phyloP scores from a whole-genome alignment of 92 coral and sea anemone species.

The Porites evermanni region DNA sequence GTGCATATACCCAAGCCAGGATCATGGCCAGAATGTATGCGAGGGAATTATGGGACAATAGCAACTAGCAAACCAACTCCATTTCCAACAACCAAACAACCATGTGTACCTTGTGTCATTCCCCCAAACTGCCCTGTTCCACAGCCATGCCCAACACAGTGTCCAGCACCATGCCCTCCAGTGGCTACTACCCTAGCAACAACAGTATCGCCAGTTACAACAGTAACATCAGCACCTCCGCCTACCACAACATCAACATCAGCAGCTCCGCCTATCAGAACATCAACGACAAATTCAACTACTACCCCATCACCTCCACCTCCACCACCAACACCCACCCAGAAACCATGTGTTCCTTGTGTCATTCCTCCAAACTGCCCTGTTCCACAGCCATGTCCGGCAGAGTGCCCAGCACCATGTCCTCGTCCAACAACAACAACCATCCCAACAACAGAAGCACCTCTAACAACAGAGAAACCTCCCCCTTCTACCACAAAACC shows the following conservation, averaged over 20 bases:
- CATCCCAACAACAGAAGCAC: slow-evolving; percentile 30
- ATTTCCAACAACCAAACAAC: slow-evolving; percentile 31
- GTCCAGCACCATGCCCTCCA: slow-evolving; percentile 69
- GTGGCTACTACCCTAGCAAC: slow-evolving; percentile 35
- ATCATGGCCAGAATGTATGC: slow-evolving; percentile 70
- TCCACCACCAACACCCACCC: neutral
- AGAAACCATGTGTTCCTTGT: slow-evolving; percentile 70
- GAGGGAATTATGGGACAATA: slow-evolving; percentile 87
- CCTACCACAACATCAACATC: slow-evolving; percentile 36
- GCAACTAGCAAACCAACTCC: slow-evolving; percentile 95
- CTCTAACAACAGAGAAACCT: slow-evolving; percentile 40
- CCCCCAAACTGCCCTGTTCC: slow-evolving; percentile 68
- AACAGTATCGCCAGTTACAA: slow-evolving; percentile 18
- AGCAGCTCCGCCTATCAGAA: slow-evolving; percentile 23
- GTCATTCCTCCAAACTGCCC: slow-evolving; percentile 66
- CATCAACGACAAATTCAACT: slow-evolving; percentile 6
- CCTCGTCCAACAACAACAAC: slow-evolving; percentile 55
- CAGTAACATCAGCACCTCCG: slow-evolving; percentile 29
- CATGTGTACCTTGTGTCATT: slow-evolving; percentile 67
- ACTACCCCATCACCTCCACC: slow-evolving; percentile 17
- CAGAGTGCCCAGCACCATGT: slow-evolving; percentile 62
- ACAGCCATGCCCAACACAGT: slow-evolving; percentile 57
- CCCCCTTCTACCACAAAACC: slow-evolving; percentile 17
- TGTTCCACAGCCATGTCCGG: slow-evolving; percentile 56
- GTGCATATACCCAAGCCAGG: slow-evolving; percentile 58